Evolutionary conservation across 2,888 invertebrate species (phyloP).

Genomic region (Tridacna crocea): DNA sequence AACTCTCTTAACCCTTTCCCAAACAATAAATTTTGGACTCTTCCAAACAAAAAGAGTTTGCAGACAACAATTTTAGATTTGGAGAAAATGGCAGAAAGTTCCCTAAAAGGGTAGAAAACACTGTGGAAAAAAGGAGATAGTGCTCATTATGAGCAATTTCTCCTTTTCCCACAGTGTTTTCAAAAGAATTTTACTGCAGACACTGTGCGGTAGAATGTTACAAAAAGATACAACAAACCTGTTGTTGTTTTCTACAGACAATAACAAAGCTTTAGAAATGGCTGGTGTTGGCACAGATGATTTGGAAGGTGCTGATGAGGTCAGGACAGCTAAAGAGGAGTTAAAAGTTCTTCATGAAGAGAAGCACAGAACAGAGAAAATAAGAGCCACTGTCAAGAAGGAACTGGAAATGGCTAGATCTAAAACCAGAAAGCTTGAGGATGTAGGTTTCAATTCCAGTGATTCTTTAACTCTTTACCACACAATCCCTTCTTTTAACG

Average conservation of each 20-base stretch:
- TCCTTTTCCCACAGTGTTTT: not conserved
- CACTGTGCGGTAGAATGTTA: too few relatives aligned
- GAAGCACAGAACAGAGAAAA: constrained; percentile 91
- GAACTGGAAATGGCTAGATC: constrained; percentile 92
- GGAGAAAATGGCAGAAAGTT: too few relatives aligned
- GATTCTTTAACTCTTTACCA: not conserved
- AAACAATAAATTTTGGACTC: too few relatives aligned
- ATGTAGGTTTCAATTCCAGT: constrained; percentile 85
- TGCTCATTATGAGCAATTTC: not conserved
- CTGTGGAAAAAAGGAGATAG: too few relatives aligned
- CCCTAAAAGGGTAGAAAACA: too few relatives aligned
- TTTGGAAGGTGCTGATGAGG: constrained; percentile 77
- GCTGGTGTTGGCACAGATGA: constrained; percentile 69
- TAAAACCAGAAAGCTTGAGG: constrained; percentile 92
- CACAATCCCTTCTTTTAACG: not conserved
- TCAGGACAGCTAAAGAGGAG: constrained; percentile 78
- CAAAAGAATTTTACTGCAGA: too few relatives aligned
- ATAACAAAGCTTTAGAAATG: constrained; percentile 70
- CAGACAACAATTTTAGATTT: too few relatives aligned
- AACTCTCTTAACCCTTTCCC: too few relatives aligned
- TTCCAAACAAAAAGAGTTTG: too few relatives aligned
- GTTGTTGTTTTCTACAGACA: constrained; percentile 47
- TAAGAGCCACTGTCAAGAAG: constrained; percentile 91
- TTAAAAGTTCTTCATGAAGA: constrained; percentile 92
- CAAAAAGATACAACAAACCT: too few relatives aligned